Evolutionary conservation across 2,888 invertebrate genomes (phyloP).

Genomic region (Clistopyga incitator): DNA sequence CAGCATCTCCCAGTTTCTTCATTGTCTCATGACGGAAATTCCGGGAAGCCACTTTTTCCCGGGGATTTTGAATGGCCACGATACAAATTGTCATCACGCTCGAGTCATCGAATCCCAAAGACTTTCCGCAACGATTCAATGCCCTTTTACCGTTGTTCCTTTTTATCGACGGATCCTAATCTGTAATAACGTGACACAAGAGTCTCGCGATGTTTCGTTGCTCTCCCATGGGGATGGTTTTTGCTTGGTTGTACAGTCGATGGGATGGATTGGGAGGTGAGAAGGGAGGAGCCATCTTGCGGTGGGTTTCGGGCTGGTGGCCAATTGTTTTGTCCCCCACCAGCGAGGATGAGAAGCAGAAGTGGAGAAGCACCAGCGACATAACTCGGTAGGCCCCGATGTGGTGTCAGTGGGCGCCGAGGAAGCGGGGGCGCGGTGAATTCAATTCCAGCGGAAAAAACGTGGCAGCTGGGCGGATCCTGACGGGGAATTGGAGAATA

Average conservation of each 20-base stretch:
- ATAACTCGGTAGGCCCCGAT: slow-evolving; percentile 35
- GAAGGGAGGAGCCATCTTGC: slow-evolving; percentile 84
- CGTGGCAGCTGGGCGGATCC: slow-evolving; percentile 75
- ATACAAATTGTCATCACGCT: neutral
- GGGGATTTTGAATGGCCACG: neutral
- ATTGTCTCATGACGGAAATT: neutral
- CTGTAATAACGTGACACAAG: slow-evolving; percentile 30
- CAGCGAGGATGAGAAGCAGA: slow-evolving; percentile 60
- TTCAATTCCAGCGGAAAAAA: slow-evolving; percentile 83
- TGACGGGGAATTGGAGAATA: slow-evolving; percentile 50
- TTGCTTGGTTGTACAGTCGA: slow-evolving; percentile 30
- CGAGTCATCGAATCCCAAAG: neutral
- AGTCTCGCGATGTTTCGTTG: slow-evolving; percentile 28
- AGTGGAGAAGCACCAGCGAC: slow-evolving; percentile 54
- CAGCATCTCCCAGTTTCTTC: neutral
- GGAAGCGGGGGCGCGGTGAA: slow-evolving; percentile 74
- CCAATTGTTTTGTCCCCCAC: slow-evolving; percentile 84
- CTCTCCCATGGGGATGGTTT: slow-evolving; percentile 51
- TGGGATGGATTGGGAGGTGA: slow-evolving; percentile 71
- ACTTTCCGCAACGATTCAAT: neutral
- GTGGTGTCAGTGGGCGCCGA: slow-evolving; percentile 47
- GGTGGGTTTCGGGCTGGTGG: slow-evolving; percentile 81
- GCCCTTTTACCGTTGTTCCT: neutral
- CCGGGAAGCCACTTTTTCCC: neutral
- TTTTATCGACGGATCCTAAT: slow-evolving; percentile 28